These are phyloP conservation scores for Drosophila suzukii DNA, from an alignment of 1,140 invertebrate genomes.

Conservation along the genomic window DNA sequence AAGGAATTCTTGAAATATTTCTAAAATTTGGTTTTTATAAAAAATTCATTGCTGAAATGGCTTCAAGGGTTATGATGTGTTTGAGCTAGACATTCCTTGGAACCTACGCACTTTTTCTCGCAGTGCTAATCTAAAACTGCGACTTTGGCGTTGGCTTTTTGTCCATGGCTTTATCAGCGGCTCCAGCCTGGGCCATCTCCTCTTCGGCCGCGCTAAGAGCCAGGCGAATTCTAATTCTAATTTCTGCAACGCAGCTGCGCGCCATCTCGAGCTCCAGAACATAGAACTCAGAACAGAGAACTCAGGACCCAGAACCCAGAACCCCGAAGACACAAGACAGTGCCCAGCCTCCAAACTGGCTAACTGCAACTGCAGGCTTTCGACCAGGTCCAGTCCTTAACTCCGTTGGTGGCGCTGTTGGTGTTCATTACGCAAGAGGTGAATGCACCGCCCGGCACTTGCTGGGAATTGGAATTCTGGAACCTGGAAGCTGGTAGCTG, in stretches of 20 bases:
- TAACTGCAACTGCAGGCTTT: slow-evolving; percentile 8
- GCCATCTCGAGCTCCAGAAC: slow-evolving; percentile 35
- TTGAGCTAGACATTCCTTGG: no score
- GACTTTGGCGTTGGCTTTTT: slow-evolving; percentile 52
- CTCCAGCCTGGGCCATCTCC: slow-evolving; percentile 53
- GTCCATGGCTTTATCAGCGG: slow-evolving; percentile 51
- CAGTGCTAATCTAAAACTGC: slow-evolving; percentile 45
- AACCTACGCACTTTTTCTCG: not conserved
- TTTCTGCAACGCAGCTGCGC: slow-evolving; percentile 80
- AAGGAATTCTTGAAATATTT: no score
- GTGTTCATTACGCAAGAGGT: slow-evolving; percentile 82
- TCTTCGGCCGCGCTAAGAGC: slow-evolving; percentile 31
- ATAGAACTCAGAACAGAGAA: not conserved
- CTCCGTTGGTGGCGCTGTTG: slow-evolving; percentile 79
- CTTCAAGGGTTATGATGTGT: no score
- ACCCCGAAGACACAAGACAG: not conserved
- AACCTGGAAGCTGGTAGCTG: slow-evolving; percentile 23
- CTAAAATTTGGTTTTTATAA: no score
- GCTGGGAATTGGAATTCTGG: slow-evolving; percentile 39
- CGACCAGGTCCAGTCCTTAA: slow-evolving; percentile 49
- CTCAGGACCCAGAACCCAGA: not conserved
- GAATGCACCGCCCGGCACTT: slow-evolving; percentile 68
- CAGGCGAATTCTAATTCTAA: slow-evolving; percentile 70
- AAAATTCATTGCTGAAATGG: no score
- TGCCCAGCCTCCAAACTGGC: slow-evolving; percentile 10